Percentiles rank a stretch among this genome's conserved stretches.
Conservation (phyloP, 92 coral and sea anemone genomes). For the Epizoanthus ramosus region DNA sequence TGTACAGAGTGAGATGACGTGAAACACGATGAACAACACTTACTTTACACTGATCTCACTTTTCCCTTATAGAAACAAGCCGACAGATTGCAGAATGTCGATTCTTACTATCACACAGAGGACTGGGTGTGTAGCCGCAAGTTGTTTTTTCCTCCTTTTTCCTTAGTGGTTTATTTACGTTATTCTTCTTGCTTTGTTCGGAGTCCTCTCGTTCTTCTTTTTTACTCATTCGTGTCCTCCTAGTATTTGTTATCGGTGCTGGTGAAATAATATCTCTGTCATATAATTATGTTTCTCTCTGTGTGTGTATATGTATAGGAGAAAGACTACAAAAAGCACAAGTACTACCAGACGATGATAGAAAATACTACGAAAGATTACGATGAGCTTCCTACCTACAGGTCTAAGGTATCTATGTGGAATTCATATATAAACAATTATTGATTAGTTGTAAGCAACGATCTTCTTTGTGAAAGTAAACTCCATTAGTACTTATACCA, state of each 20-base stretch:
- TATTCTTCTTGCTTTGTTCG: too few species aligned
- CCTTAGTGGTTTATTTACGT: not conserved
- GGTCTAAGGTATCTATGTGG: constrained; percentile 25
- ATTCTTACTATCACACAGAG: constrained; percentile 69
- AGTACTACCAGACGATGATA: constrained; percentile 78
- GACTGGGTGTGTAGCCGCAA: constrained; percentile 75
- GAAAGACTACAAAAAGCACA: constrained; percentile 78
- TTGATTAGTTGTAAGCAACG: not conserved
- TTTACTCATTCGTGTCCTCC: too few species aligned
- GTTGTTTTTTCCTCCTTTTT: not conserved
- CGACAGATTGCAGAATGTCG: constrained; percentile 70
- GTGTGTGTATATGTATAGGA: constrained; percentile 58
- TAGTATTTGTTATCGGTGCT: not conserved
- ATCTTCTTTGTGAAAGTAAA: not conserved
- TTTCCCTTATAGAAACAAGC: constrained; percentile 47
- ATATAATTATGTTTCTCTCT: too few species aligned
- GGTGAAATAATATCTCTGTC: not conserved
- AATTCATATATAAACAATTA: not conserved
- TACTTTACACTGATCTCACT: too few species aligned
- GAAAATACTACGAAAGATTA: constrained; percentile 81
- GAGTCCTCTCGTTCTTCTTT: too few species aligned
- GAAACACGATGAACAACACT: not conserved
- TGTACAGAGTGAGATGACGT: not conserved
- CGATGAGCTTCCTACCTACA: constrained; percentile 56
- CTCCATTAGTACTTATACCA: too few species aligned